Conservation (phyloP, 2,797 vertebrate genomes). For the Scyliorhinus canicula region DNA sequence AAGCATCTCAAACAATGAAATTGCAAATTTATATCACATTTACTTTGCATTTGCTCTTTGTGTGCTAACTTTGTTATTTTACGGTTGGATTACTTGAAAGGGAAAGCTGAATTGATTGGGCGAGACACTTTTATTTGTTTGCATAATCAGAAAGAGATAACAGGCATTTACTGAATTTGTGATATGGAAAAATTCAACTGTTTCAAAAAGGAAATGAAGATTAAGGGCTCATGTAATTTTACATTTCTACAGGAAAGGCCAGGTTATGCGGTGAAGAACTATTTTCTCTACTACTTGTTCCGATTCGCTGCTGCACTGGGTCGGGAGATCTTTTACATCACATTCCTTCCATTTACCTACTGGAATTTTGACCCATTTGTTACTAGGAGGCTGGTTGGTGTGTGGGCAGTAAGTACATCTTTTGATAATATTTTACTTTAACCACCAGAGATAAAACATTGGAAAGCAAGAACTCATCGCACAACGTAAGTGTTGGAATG, state of each 20-base stretch:
- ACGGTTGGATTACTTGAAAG: background rate
- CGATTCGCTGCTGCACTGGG: constrained; percentile 77
- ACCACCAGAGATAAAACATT: background rate
- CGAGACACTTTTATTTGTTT: background rate
- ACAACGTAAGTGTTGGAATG: background rate
- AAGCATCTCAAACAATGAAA: background rate
- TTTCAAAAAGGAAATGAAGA: background rate
- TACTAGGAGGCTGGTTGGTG: constrained; percentile 76
- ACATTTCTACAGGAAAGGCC: constrained; percentile 41
- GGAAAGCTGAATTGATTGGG: background rate
- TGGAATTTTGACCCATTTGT: constrained; percentile 87
- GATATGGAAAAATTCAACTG: background rate
- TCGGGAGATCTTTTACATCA: constrained; percentile 89
- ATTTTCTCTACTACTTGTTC: constrained; percentile 80
- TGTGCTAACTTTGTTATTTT: background rate
- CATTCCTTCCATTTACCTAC: constrained; percentile 80
- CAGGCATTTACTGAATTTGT: background rate
- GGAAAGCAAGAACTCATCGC: background rate
- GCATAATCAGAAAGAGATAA: background rate
- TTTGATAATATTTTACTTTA: background rate
- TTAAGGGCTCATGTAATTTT: constrained; percentile 2
- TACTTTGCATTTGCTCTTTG: background rate
- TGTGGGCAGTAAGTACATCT: constrained; percentile 79
- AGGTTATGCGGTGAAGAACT: constrained; percentile 76
- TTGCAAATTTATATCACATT: background rate